Percentiles rank a stretch among this genome's conserved stretches.
These are phyloP conservation scores for Lasioglossum vierecki DNA, from an alignment of 2,888 invertebrate species.

Conservation along the genomic window DNA sequence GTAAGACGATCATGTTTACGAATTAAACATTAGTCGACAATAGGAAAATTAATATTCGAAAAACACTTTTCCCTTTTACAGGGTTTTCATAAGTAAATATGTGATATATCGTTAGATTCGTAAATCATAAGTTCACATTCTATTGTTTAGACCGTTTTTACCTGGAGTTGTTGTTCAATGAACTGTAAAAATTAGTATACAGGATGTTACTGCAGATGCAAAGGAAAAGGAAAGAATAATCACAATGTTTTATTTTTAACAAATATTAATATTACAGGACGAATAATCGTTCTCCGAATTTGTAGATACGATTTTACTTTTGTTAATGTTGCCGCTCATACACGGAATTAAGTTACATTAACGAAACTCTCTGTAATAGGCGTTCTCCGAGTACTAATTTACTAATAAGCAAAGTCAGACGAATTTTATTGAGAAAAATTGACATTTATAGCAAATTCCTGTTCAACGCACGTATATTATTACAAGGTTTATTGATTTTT, in stretches of 20 bases:
- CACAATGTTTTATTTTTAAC: constrained; percentile 36
- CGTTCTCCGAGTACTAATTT: constrained; percentile 21
- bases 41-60: constrained; percentile 33
- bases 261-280: constrained; percentile 29
- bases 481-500: constrained; percentile 29
- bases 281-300: constrained; percentile 1
- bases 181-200: constrained; percentile 29
- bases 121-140: constrained; percentile 22
- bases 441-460: constrained; percentile 62
- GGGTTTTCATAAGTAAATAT: constrained; percentile 65
- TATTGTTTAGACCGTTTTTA: constrained; percentile 36
- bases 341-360: constrained; percentile 22
- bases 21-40: constrained; percentile 38
- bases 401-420: constrained; percentile 28
- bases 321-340: constrained; percentile 34
- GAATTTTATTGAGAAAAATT: constrained; percentile 44
- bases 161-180: constrained; percentile 23
- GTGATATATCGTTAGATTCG: constrained; percentile 60
- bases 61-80: constrained; percentile 52
- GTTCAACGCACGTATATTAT: constrained; percentile 25
- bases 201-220: constrained; percentile 29
- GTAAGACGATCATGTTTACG: constrained; percentile 30
- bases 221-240: not conserved
- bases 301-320: constrained; percentile 41
- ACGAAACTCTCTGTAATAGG: constrained; percentile 30